These are phyloP conservation scores for Paramuricea clavata DNA, from an alignment of 92 coral and sea anemone species.

Conservation along the genomic window DNA sequence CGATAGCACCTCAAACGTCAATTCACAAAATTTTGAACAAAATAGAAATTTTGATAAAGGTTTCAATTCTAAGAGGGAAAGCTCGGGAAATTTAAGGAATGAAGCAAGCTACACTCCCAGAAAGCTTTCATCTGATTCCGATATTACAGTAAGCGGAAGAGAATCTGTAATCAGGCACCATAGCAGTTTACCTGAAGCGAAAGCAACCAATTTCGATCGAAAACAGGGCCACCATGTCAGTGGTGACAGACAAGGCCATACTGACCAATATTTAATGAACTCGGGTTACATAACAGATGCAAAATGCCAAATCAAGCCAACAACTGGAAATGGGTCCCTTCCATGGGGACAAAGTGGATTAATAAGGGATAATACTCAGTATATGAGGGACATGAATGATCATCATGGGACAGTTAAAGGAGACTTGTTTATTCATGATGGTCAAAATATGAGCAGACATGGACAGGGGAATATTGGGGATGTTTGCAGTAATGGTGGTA, in stretches of 20 bases:
- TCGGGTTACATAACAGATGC: background rate
- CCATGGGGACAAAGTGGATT: background rate
- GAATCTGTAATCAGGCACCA: conserved; percentile 23
- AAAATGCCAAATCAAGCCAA: background rate
- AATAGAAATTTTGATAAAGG: background rate
- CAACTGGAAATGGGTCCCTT: background rate
- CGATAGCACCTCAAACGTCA: background rate
- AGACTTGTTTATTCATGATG: background rate
- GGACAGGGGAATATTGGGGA: background rate
- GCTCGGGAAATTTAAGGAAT: background rate
- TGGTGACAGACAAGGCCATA: background rate
- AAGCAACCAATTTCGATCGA: background rate
- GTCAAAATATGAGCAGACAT: background rate
- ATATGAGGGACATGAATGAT: background rate
- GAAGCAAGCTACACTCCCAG: background rate
- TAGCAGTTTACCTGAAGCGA: background rate
- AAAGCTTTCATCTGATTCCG: conserved; percentile 2
- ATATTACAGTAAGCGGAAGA: background rate
- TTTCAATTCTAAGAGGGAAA: background rate
- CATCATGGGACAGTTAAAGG: background rate
- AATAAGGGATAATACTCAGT: background rate
- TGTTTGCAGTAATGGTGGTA: background rate
- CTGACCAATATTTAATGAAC: background rate
- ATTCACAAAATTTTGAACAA: background rate
- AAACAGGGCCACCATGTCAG: background rate